These are phyloP conservation scores for Onychostruthus taczanowskii DNA, from an alignment of 2,113 vertebrate genomes.

Conservation along the genomic window DNA sequence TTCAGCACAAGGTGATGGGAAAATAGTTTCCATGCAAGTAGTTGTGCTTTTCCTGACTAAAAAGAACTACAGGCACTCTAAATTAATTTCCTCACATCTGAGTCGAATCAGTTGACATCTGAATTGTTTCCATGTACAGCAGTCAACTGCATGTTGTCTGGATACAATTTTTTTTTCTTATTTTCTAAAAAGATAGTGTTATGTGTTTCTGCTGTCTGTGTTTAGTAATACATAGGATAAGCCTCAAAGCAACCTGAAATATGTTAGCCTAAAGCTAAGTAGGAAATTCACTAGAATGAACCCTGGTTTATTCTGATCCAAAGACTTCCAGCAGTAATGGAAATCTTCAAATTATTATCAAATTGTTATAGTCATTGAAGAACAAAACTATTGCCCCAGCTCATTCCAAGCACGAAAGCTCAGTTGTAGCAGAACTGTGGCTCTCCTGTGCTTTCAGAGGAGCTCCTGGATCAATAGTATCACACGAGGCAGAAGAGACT, in stretches of 20 bases:
- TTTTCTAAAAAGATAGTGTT: background rate
- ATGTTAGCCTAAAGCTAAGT: background rate
- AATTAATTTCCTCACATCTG: background rate
- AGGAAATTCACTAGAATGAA: background rate
- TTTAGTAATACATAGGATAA: background rate
- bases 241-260: background rate
- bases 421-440: background rate
- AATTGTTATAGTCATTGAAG: background rate
- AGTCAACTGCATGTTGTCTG: background rate
- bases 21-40: background rate
- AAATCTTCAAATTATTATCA: background rate
- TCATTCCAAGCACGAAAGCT: background rate
- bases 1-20: background rate
- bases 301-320: background rate
- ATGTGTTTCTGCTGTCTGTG: background rate
- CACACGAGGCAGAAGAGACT: background rate
- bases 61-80: background rate
- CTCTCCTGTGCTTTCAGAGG: accelerated
- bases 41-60: background rate
- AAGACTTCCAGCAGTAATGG: background rate
- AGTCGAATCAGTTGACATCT: background rate
- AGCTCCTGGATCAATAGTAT: background rate
- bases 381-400: background rate
- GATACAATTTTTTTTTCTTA: background rate
- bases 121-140: background rate